Base-by-base conservation (phyloP, 2,888 invertebrate species). In the Panopea generosa region DNA sequence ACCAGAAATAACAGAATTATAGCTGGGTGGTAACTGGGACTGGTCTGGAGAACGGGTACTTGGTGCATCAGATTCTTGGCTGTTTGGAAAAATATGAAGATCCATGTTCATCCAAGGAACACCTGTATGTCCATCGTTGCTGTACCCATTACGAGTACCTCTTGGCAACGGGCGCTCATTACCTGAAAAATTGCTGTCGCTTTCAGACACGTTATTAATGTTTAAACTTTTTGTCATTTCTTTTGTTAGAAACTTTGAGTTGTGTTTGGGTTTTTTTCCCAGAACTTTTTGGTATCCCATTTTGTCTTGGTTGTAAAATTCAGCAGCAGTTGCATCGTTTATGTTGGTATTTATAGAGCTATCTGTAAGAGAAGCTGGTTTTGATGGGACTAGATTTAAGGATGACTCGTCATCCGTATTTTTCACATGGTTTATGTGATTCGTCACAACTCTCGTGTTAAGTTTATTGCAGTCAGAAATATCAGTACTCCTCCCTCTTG, bases 281-380 rank as follows among this genome's bases (percentile, higher is more conserved):
- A 98, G 98, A 91, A 98, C 98, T 90, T 97, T 97, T 81, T 97
- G 95, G 0, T 98, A 97, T 43, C 97, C 97, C 92, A 97, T 98
- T 93, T 98, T 98, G 91, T 97, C 96, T 0, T 97, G 97, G 92
- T 98, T 97, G 91, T 97, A 98, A 92, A 98, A 98, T 89, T 96
- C 94, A 77, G 88, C 81, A 53, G 74, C 76, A 67, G 62, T 55
- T 20, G 33, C 47, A n/a, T 77, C 76, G 56, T 71, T 77, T 33
- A 68, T 38, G 59, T 72, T 77, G 49, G 66, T 74, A 20, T 63
- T 66, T 38, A 71, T 33, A 11, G 77, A 71, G 22, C 73, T 65
- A 55, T 77, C 74, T 18, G 52, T 59, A 9, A 72, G n/a, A 3
- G 81, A 81, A 2, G 75, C 52, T 69, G 85, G 74, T 84, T 85